Base-by-base conservation (phyloP, 2,888 invertebrate genomes). In the Melitaea athalia region DNA sequence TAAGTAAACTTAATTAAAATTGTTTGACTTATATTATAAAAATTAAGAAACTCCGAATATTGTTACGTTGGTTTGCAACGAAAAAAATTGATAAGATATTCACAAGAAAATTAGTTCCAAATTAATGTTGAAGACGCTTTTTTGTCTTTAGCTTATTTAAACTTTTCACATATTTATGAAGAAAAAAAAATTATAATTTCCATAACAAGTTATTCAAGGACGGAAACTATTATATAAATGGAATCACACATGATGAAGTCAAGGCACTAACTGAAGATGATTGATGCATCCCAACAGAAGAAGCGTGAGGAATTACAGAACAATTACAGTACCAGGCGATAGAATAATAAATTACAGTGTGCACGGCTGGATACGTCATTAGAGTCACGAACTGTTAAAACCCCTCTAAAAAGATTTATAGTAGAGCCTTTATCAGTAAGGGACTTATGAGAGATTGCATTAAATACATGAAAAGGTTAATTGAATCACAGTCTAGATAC, bases 341-440 rank as follows among this genome's bases (percentile, higher is more conserved):
- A 77, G 72, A 50, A 78, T 78, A 78, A 86, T 88, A 88, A 88
- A 86, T 86, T 82, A 85, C 78, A 72, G 63, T 69, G 76, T 74
- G 76, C 78, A 76, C 79, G 76, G 77, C 68, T 77, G 76, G 77
- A 52, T 15, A 81, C 85, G 85, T 82, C 84, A 84, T 85, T 87
- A 82, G 68, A 82, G 87, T 89, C 91, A 90, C 90, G 90, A 88
- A 79, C 80, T 81, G 85, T 84, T 87, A 84, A 85, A 80, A 85
- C 83, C 80, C 82, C 81, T 81, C 76, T 74, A 73, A 68, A 67
- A 73, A 80, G 85, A 90, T 90, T 89, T 89, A 89, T 89, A 74
- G 78, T 72, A 76, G 73, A 77, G 77, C 76, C 73, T 77, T 80
- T 81, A 78, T 76, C 79, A 79, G 76, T 73, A 66, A 63, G 50